phyloP scores from a whole-genome alignment of 2,113 vertebrate species.

The Pagrus major region DNA sequence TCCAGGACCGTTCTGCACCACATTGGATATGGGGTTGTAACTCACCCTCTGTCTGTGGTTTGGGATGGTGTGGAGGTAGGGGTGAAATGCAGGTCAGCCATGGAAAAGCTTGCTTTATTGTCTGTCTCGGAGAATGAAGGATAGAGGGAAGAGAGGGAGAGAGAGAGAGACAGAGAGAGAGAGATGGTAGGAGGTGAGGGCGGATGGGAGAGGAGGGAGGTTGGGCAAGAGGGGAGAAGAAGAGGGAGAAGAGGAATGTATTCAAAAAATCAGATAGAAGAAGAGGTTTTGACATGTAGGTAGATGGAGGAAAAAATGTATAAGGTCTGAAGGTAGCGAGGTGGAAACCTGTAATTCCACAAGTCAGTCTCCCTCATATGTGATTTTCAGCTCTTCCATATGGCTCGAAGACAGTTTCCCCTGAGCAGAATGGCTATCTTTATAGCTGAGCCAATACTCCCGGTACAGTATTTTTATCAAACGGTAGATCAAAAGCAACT shows the following conservation, averaged over 20 bases:
- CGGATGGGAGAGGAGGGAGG: conserved; percentile 14
- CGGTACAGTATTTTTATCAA: conserved; percentile 42
- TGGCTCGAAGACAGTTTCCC: conserved; percentile 34
- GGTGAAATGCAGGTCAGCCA: conserved; percentile 83
- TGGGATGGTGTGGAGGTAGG: conserved; percentile 74
- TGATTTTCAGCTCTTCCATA: conserved; percentile 56
- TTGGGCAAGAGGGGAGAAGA: conserved; percentile 19
- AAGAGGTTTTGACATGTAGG: conserved; percentile 38
- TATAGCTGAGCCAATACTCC: conserved; percentile 45
- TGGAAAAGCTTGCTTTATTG: conserved; percentile 75
- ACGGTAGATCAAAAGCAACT: conserved; percentile 49
- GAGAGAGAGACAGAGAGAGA: conserved; percentile 32
- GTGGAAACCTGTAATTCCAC: conserved; percentile 28
- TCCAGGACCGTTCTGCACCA: conserved; percentile 41
- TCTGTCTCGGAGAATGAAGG: conserved; percentile 69
- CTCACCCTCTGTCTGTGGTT: conserved; percentile 72
- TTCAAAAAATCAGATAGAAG: conserved; percentile 20
- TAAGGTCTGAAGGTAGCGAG: conserved; percentile 17
- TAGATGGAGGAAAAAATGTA: conserved; percentile 2
- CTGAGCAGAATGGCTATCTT: conserved; percentile 43
- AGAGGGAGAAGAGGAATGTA: conserved; percentile 10
- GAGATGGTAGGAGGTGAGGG: conserved; percentile 36
- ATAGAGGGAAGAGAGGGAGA: conserved; percentile 44
- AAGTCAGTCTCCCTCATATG: conserved; percentile 23
- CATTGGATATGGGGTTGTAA: conserved; percentile 70